These are phyloP conservation scores for Drosophila pegasa DNA, from an alignment of 2,888 invertebrate species.

Conservation along the genomic window DNA sequence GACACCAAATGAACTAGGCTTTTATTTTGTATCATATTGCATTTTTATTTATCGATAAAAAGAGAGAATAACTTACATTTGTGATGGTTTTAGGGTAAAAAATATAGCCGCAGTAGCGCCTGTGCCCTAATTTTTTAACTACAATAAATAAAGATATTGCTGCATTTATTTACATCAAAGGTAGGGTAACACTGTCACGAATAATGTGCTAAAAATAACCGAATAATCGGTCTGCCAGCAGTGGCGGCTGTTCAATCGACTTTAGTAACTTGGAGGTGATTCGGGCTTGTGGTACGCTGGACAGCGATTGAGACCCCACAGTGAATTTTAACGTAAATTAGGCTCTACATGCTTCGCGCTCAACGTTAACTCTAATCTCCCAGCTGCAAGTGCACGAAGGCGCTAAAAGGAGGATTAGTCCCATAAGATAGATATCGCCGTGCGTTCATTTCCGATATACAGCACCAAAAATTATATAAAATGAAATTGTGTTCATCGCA, in stretches of 20 bases:
- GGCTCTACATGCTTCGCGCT: slow-evolving; percentile 36
- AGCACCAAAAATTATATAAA: slow-evolving; percentile 15
- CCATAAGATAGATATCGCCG: slow-evolving; percentile 1
- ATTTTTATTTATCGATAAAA: not conserved
- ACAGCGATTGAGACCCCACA: slow-evolving; percentile 8
- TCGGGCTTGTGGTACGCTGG: slow-evolving; percentile 15
- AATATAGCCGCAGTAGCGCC: too few relatives aligned
- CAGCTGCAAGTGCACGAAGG: slow-evolving; percentile 12
- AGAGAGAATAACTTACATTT: too few relatives aligned
- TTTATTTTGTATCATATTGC: not conserved
- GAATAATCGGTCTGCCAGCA: not conserved
- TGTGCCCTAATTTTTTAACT: too few relatives aligned
- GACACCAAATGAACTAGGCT: not conserved
- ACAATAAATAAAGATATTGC: too few relatives aligned
- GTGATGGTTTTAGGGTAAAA: too few relatives aligned
- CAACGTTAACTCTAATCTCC: slow-evolving; percentile 17
- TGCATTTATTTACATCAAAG: not conserved
- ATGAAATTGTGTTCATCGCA: slow-evolving; percentile 36
- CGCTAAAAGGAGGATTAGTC: not conserved
- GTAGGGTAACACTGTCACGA: slow-evolving; percentile 2
- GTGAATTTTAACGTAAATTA: slow-evolving; percentile 43
- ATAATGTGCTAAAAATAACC: slow-evolving; percentile 12
- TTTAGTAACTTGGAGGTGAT: slow-evolving; percentile 28
- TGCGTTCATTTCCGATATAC: slow-evolving; percentile 8
- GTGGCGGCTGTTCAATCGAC: not conserved